Evolutionary conservation across 1,140 invertebrate genomes (phyloP), one percentile per base, ranked within the genome.

Genomic region (Drosophila prosaltans): DNA sequence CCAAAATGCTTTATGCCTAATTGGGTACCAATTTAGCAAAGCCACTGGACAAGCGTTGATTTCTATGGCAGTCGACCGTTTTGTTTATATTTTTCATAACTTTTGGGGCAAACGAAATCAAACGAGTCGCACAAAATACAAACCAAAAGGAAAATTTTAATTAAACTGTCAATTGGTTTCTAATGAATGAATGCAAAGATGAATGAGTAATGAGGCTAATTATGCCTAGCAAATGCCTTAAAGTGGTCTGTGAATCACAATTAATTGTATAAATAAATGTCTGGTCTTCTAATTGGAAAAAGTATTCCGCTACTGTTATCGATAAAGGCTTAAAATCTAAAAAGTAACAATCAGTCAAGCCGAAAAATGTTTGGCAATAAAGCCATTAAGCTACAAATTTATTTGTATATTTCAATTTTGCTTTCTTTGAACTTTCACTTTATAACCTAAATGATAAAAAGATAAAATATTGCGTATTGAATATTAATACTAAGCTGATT

Each of bases 161-260:
- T 91, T 91, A 88, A 80, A 72, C 71, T 91, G 88, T 81, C 73
- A 83, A 88, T 84, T 88, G 75, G 71, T 74, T 70, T 77, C 72
- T 77, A 84, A 89, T 85, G 76, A 71, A 85, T 75, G 68, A 73
- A 78, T 82, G 71, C 61, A 74, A 76, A 69, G 65, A 74, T 86
- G 80, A 80, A 78, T 85, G 89, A 82, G 57, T 89, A 74, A 85
- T 80, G 70, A 78, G 69, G 51, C 67, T 75, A 91, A 89, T 91
- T 84, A 84, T 67, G 65, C n/a, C 61, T 60, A 60, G 58, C 68
- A 66, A 90, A 71, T 75, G 62, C 72, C 54, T 88, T 59, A 78
- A 69, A 74, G 70, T 68, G 71, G 62, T 63, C 72, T 68, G 2
- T 67, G 54, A 62, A 41, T 65, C 26, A 61, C 9, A 65, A 24